Conservation (phyloP, 2,797 vertebrate species). For the Chloroceryle inda region DNA sequence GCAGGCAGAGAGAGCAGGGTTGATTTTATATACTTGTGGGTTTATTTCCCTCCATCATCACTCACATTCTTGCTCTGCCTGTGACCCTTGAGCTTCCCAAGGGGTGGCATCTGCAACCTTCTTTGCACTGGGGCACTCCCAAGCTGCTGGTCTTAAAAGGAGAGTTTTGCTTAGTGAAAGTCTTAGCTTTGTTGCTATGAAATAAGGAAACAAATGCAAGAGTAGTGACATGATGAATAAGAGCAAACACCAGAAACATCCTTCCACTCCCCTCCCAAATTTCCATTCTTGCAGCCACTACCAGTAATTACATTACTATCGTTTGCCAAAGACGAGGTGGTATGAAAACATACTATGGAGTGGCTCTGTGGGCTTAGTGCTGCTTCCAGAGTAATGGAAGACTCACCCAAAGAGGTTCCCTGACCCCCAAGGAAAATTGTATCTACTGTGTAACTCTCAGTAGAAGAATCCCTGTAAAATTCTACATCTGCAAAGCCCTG, state of each 20-base stretch:
- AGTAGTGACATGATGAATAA: neutral
- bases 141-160: neutral
- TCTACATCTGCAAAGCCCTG: neutral
- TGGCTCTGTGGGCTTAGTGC: neutral
- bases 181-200: neutral
- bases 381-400: neutral
- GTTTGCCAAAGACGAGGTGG: neutral
- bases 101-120: neutral
- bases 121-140: neutral
- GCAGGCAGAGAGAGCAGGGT: neutral
- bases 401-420: neutral
- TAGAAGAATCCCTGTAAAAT: neutral
- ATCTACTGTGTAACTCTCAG: neutral
- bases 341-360: accelerated
- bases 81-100: neutral
- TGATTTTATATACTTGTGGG: neutral
- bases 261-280: neutral
- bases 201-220: neutral
- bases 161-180: neutral
- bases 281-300: neutral
- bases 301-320: neutral
- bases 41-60: neutral
- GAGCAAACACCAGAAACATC: neutral
- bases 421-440: neutral
- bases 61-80: neutral